Evolutionary conservation across 2,888 invertebrate species (phyloP), one percentile per base, ranked within the genome.

Genomic region (Ceratothoa steindachneri): DNA sequence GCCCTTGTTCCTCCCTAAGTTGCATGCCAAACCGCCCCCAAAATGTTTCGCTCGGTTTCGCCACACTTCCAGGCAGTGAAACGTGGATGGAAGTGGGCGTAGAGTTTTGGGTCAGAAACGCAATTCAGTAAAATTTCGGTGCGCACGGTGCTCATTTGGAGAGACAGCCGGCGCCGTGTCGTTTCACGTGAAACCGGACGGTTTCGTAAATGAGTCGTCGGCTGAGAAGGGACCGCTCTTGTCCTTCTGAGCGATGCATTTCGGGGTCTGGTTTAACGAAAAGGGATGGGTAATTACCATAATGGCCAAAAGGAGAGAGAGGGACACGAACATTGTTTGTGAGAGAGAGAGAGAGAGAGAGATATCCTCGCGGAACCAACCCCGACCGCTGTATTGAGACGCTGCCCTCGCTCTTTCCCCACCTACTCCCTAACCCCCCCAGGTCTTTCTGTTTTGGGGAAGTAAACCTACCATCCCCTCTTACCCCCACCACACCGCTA

Each of bases 211-310:
- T n/a, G 27, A 60, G 19, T 12, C 12, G n/a, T 60, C 60, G 22
- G 60, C 60, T 15, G n/a, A 60, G 22, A n/a, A n/a, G 60, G 22
- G 27, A 60, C n/a, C 60, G n/a, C 27, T 41, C 41, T n/a, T 15
- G 41, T 15, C 12, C 60, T 12, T 24, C 27, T 24, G 60, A 60
- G 24, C 60, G 60, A 60, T 60, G 27, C 24, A 60, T 60, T 60
- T 60, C 19, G 60, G 27, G 22, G 60, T 24, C 24, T 60, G 27
- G 27, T 24, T 60, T 60, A 60, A 60, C 60, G 60, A 22, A 60
- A 60, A 60, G 60, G 24, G 60, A 60, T 60, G n/a, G 60, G 60
- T 60, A 60, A 60, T 60, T 60, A 60, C 60, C 60, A 60, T 60
- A 60, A 60, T 60, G 60, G 60, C 22, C 60, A 60, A 24, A 60